phyloP scores from a whole-genome alignment of 1,140 invertebrate genomes.

The Magallana angulata region DNA sequence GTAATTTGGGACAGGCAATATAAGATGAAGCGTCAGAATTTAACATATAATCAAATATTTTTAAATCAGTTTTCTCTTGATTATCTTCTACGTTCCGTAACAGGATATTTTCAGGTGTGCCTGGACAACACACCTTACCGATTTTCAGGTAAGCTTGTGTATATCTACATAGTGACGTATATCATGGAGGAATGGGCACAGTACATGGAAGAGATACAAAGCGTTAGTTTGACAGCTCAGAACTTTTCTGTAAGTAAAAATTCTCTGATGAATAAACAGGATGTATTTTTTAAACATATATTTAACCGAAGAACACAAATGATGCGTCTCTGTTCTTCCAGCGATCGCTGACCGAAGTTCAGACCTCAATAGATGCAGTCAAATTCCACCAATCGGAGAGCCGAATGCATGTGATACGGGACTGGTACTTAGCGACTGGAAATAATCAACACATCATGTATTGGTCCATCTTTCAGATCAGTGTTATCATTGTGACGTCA shows the following conservation, averaged over 20 bases:
- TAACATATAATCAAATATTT: too few species aligned
- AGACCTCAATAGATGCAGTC: slow-evolving; percentile 61
- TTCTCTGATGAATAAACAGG: too few species aligned
- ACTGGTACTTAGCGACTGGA: slow-evolving; percentile 86
- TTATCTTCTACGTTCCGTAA: neutral
- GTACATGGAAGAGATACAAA: slow-evolving; percentile 93
- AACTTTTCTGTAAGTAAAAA: slow-evolving; percentile 87
- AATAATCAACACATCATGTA: slow-evolving; percentile 92
- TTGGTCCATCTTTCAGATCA: slow-evolving; percentile 92
- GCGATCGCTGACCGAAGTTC: slow-evolving; percentile 61
- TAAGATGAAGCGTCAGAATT: too few species aligned
- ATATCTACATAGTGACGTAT: slow-evolving; percentile 95
- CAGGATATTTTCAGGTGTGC: slow-evolving; percentile 90
- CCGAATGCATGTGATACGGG: slow-evolving; percentile 66
- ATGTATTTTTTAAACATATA: too few species aligned
- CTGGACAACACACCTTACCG: slow-evolving; percentile 96
- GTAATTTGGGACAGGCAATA: too few species aligned
- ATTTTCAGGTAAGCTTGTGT: slow-evolving; percentile 94
- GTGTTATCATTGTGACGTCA: slow-evolving; percentile 89
- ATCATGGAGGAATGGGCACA: slow-evolving; percentile 95
- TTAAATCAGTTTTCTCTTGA: too few species aligned
- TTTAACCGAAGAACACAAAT: too few species aligned
- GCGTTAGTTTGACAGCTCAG: slow-evolving; percentile 90
- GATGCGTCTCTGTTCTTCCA: slow-evolving; percentile 39
- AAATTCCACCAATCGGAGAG: slow-evolving; percentile 60